These are phyloP conservation scores for Excalfactoria chinensis DNA, from an alignment of 2,113 vertebrate species.

Conservation along the genomic window DNA sequence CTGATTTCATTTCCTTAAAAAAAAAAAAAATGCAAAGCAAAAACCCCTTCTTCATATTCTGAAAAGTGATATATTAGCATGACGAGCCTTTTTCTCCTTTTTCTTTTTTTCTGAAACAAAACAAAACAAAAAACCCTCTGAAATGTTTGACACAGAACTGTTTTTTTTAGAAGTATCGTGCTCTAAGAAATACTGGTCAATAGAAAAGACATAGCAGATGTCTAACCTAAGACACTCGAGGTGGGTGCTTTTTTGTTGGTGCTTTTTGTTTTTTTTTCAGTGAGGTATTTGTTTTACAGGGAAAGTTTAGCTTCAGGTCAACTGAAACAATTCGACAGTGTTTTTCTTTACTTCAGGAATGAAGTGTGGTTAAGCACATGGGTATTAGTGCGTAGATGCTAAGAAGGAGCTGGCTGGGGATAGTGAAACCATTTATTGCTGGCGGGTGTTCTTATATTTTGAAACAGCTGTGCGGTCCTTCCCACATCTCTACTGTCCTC, in stretches of 20 bases:
- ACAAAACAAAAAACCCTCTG: rapidly evolving
- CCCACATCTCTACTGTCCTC: rapidly evolving
- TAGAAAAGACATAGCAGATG: not conserved
- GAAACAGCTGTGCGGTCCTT: not conserved
- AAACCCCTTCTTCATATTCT: not conserved
- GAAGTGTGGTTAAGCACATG: not conserved
- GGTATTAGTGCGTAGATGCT: not conserved
- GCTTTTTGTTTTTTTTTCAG: not conserved
- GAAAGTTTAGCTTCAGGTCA: conserved; percentile 20
- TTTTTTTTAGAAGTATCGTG: not conserved
- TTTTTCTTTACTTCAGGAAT: not conserved
- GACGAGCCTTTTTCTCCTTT: not conserved
- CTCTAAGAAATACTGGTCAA: not conserved
- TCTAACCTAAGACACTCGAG: not conserved
- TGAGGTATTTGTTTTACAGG: not conserved
- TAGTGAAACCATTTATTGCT: not conserved
- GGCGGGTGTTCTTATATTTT: not conserved
- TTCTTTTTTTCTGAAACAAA: not conserved
- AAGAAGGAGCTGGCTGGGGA: not conserved
- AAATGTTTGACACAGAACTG: not conserved
- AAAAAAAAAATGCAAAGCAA: not conserved
- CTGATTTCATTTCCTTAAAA: conserved; percentile 44
- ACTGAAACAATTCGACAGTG: not conserved
- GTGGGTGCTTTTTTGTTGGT: not conserved
- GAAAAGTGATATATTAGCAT: not conserved